These are phyloP conservation scores for Goniozus legneri DNA, from an alignment of 1,140 invertebrate species.

Conservation along the genomic window DNA sequence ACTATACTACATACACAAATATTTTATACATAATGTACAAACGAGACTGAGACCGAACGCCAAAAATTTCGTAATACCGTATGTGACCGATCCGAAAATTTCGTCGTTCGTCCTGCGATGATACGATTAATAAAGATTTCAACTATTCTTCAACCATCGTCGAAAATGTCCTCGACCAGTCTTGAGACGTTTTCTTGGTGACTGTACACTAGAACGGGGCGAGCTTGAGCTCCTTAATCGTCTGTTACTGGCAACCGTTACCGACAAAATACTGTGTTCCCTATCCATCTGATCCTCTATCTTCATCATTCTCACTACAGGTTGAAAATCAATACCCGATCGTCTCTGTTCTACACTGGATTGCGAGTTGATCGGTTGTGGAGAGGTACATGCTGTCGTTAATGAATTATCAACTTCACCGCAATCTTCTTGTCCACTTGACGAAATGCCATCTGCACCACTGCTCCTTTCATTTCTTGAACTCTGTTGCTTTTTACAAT, in stretches of 20 bases:
- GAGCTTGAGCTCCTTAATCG: slow-evolving; percentile 48
- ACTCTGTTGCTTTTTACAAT: slow-evolving; percentile 19
- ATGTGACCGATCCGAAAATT: background rate
- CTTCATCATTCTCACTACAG: slow-evolving; percentile 51
- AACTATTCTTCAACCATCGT: slow-evolving; percentile 47
- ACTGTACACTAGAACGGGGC: slow-evolving; percentile 30
- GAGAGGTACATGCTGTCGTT: background rate
- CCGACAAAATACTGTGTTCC: slow-evolving; percentile 46
- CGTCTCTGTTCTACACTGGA: slow-evolving; percentile 43
- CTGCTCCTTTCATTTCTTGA: background rate
- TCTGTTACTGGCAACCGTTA: slow-evolving; percentile 47
- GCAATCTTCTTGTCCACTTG: background rate
- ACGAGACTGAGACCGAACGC: no score
- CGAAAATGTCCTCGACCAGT: slow-evolving; percentile 34
- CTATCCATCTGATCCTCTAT: slow-evolving; percentile 50
- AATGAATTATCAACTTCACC: no score
- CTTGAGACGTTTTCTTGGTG: slow-evolving; percentile 38
- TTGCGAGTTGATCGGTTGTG: slow-evolving; percentile 24
- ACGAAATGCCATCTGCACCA: background rate
- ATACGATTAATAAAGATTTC: slow-evolving; percentile 20
- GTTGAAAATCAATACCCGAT: slow-evolving; percentile 50
- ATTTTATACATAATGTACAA: slow-evolving; percentile 49
- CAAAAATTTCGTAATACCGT: no score
- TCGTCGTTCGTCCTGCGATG: background rate
- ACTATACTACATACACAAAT: slow-evolving; percentile 47